Conservation (phyloP, 1,140 invertebrate species). For the Coptotermes formosanus region DNA sequence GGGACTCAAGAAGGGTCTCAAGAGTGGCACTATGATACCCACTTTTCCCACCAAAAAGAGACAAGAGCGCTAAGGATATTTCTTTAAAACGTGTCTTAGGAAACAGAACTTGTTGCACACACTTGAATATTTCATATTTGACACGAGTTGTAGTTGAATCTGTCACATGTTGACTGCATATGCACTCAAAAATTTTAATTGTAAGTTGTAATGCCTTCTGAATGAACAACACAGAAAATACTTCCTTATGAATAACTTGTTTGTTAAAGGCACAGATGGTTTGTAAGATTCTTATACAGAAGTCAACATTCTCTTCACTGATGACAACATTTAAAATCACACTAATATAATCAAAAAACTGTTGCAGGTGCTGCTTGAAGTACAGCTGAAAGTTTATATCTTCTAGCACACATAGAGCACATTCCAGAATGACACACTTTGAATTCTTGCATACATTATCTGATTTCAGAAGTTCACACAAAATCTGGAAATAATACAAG, state of each 20-base stretch:
- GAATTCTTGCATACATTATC: background rate
- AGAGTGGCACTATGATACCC: background rate
- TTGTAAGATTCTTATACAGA: background rate
- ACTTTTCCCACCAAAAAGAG: background rate
- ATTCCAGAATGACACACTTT: background rate
- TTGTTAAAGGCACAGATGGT: background rate
- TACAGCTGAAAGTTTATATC: background rate
- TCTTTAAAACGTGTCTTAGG: background rate
- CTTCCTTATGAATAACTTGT: background rate
- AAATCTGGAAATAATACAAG: background rate
- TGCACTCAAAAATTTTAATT: background rate
- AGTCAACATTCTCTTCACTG: background rate
- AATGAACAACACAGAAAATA: background rate
- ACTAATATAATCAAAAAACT: background rate
- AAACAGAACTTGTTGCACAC: background rate
- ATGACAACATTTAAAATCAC: background rate
- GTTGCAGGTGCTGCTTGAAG: background rate
- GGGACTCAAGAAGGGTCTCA: background rate
- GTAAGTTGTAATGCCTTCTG: background rate
- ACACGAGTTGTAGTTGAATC: background rate
- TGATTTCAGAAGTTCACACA: constrained; percentile 6
- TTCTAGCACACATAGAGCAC: background rate
- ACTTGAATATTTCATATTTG: background rate
- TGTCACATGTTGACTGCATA: no score
- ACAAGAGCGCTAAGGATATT: background rate